Conservation (phyloP, 2,797 vertebrate genomes). For the Luscinia luscinia region DNA sequence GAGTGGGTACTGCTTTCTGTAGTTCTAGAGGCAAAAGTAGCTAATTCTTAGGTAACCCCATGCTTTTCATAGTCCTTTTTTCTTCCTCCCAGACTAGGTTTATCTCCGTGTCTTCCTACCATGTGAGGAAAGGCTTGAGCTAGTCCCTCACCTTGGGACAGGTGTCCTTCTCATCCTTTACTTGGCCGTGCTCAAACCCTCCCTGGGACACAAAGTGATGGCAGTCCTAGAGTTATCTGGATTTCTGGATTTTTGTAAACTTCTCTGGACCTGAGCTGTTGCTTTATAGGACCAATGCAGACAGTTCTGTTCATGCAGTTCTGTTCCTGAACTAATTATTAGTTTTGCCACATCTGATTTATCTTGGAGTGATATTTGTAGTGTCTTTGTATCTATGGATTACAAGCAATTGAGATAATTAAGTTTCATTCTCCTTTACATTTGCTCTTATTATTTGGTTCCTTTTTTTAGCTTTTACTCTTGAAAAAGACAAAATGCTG, state of each 20-base stretch:
- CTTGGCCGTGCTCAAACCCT: neutral
- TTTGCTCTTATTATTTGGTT: neutral
- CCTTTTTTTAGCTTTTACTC: neutral
- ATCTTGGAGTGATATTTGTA: neutral
- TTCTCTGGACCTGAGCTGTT: neutral
- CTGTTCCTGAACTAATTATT: neutral
- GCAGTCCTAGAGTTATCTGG: neutral
- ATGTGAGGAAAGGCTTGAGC: neutral
- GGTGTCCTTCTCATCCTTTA: neutral
- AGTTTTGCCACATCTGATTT: neutral
- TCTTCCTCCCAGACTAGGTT: neutral
- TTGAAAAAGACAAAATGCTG: neutral
- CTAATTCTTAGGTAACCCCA: neutral
- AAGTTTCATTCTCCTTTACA: neutral
- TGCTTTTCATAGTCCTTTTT: neutral
- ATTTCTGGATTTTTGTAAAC: neutral
- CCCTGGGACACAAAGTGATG: neutral
- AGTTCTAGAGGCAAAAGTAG: neutral
- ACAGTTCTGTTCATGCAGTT: neutral
- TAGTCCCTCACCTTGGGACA: neutral
- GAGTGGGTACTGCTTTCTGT: neutral
- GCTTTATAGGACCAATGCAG: neutral
- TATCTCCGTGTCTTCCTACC: neutral
- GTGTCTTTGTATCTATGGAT: neutral
- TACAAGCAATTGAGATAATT: neutral